Evolutionary conservation across 2,113 vertebrate genomes (phyloP).

Genomic region (Arothron firmamentum): DNA sequence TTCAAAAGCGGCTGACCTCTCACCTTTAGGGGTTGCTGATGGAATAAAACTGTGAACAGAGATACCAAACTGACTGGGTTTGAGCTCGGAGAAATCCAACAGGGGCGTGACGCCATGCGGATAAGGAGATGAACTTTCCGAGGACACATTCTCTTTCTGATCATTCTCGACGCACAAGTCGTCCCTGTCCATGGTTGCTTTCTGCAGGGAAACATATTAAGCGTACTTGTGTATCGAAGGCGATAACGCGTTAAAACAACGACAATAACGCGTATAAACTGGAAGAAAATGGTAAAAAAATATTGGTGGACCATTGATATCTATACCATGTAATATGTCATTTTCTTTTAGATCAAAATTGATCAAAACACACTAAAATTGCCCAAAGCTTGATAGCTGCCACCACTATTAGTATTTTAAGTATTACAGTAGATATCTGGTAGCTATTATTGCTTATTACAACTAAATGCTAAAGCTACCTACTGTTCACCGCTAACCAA

Average conservation of each 20-base stretch:
- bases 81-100: slow-evolving; percentile 62
- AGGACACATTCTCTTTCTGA: slow-evolving; percentile 3
- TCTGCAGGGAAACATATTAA: slow-evolving; percentile 21
- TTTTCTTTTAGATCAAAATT: too few species aligned
- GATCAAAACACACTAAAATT: too few species aligned
- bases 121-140: background rate
- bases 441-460: background rate
- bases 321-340: too few species aligned
- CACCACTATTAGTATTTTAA: too few species aligned
- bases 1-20: slow-evolving; percentile 2
- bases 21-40: slow-evolving; percentile 61
- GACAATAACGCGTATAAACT: too few species aligned
- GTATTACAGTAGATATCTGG: background rate
- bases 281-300: too few species aligned
- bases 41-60: slow-evolving; percentile 66
- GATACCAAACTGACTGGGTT: slow-evolving; percentile 69
- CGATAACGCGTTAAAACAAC: too few species aligned
- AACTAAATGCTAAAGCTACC: background rate
- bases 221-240: background rate
- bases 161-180: slow-evolving; percentile 4
- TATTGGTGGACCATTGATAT: too few species aligned
- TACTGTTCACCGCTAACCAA: slow-evolving; percentile 5
- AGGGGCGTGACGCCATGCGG: slow-evolving; percentile 9
- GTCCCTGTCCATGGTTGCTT: slow-evolving; percentile 23
- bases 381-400: too few species aligned